These are phyloP conservation scores for Pundamilia nyererei DNA, from an alignment of 2,113 vertebrate genomes.

Conservation along the genomic window DNA sequence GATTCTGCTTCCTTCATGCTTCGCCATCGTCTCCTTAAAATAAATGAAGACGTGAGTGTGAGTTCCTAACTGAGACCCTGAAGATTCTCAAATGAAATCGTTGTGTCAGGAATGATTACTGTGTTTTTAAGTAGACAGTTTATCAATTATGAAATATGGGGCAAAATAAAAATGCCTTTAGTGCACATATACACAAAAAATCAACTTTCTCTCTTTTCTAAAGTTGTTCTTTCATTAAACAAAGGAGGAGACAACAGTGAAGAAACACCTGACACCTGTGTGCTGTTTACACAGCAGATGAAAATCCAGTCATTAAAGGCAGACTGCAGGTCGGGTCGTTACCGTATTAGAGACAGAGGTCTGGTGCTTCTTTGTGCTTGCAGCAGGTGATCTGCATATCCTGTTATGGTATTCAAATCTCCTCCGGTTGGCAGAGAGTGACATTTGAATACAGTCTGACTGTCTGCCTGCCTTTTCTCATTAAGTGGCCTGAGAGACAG, in stretches of 20 bases:
- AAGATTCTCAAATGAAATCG: background rate
- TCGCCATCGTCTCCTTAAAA: background rate
- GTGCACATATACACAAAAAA: background rate
- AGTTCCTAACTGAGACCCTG: background rate
- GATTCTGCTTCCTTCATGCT: background rate
- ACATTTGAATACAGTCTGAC: slow-evolving; percentile 35
- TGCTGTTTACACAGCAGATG: background rate
- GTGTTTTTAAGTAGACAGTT: background rate
- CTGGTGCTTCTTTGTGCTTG: background rate
- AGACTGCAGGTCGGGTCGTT: background rate
- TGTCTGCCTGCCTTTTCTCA: background rate
- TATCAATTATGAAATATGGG: background rate
- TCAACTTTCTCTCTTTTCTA: background rate
- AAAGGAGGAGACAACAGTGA: background rate
- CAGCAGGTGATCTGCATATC: slow-evolving; percentile 1
- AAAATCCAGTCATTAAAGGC: background rate
- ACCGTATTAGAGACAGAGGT: background rate
- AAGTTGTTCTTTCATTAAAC: background rate
- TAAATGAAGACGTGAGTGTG: background rate
- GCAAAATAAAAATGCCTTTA: background rate
- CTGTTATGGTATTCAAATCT: slow-evolving; percentile 43
- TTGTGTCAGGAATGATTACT: background rate
- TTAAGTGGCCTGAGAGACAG: background rate
- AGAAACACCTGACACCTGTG: background rate
- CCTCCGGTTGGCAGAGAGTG: background rate